These are phyloP conservation scores for Ctenoplectra terminalis DNA, from an alignment of 1,140 invertebrate species.

Conservation along the genomic window DNA sequence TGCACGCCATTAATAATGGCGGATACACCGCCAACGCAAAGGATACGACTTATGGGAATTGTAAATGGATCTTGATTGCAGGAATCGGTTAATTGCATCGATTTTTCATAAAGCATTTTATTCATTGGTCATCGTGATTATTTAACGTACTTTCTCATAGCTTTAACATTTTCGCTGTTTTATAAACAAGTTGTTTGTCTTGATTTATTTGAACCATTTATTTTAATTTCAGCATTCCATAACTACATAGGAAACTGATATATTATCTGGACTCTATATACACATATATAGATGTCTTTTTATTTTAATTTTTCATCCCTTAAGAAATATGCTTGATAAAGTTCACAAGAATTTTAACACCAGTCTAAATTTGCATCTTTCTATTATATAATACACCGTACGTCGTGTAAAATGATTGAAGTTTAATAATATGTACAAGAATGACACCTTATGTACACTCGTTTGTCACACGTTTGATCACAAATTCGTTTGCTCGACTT, in stretches of 20 bases:
- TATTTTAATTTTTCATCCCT: not conserved
- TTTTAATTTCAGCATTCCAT: not conserved
- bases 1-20: constrained; percentile 7
- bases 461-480: constrained; percentile 42
- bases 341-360: not conserved
- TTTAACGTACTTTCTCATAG: not conserved
- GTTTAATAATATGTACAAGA: constrained; percentile 37
- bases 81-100: not conserved
- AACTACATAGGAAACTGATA: not conserved
- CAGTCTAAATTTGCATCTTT: not conserved
- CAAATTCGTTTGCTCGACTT: constrained; percentile 28
- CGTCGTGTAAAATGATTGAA: constrained; percentile 11
- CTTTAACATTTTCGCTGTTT: not conserved
- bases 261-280: not conserved
- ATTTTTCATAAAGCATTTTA: constrained; percentile 25
- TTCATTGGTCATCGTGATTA: not conserved
- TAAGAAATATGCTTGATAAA: not conserved
- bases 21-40: not conserved
- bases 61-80: not conserved
- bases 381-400: not conserved
- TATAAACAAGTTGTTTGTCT: not conserved
- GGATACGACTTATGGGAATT: not conserved
- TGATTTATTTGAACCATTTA: not conserved
- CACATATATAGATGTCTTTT: not conserved
- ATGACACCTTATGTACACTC: constrained; percentile 38